Conservation (phyloP, 2,888 invertebrate genomes). For the Acanthosepion pharaonis region DNA sequence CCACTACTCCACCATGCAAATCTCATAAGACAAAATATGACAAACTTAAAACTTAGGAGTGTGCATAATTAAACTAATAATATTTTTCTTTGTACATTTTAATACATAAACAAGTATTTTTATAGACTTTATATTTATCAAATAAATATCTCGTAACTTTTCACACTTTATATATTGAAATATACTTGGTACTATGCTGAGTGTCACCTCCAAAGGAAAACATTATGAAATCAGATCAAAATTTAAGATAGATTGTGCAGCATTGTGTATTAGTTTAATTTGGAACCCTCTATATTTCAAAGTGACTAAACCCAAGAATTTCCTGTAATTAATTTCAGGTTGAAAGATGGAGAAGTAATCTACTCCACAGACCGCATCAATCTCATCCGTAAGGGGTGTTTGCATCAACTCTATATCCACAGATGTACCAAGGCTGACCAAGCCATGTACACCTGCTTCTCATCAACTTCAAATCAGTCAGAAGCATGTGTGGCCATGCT, state of each 20-base stretch:
- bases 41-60: too few relatives aligned
- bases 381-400: constrained; percentile 87
- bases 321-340: constrained; percentile 75
- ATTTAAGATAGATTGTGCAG: background rate
- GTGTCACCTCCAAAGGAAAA: background rate
- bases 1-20: too few relatives aligned
- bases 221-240: background rate
- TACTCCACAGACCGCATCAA: constrained; percentile 85
- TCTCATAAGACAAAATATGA: too few relatives aligned
- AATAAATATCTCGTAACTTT: background rate
- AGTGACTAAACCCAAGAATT: background rate
- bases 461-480: constrained; percentile 54
- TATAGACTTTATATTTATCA: background rate
- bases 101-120: background rate
- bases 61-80: too few relatives aligned
- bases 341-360: constrained; percentile 87
- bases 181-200: background rate
- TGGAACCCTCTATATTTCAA: background rate
- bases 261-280: background rate
- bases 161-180: too few relatives aligned
- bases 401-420: constrained; percentile 78
- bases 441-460: constrained; percentile 61
- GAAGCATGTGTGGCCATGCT: constrained; percentile 52
- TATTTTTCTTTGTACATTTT: background rate
- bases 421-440: constrained; percentile 57